phyloP scores from a whole-genome alignment of 2,113 vertebrate species.

The Eleginops maclovinus region DNA sequence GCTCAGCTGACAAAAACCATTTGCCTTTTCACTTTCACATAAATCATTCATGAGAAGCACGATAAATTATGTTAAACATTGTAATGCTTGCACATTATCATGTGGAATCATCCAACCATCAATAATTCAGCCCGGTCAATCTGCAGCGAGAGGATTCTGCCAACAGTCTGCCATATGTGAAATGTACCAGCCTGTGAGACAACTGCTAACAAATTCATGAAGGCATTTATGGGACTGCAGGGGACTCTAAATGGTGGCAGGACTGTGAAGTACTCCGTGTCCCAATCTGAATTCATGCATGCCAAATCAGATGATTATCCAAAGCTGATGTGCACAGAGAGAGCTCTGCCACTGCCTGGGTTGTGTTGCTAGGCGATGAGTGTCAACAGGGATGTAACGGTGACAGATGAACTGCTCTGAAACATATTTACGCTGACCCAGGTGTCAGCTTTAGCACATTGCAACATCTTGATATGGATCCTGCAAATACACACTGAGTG shows the following conservation, averaged over 20 bases:
- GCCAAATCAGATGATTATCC: conserved; percentile 54
- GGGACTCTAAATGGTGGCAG: conserved; percentile 39
- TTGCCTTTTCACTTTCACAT: conserved; percentile 38
- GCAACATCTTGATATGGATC: neutral
- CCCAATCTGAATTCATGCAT: conserved; percentile 71
- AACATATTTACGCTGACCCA: neutral
- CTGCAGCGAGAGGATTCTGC: conserved; percentile 19
- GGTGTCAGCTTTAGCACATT: neutral
- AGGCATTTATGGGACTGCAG: conserved; percentile 38
- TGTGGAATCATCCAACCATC: conserved; percentile 52
- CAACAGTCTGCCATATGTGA: conserved; percentile 45
- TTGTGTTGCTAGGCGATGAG: conserved; percentile 31
- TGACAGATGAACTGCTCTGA: neutral
- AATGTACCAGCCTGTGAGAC: conserved; percentile 21
- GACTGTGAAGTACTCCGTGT: conserved; percentile 39
- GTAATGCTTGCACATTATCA: conserved; percentile 51
- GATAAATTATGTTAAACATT: conserved; percentile 75
- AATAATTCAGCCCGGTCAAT: conserved; percentile 71
- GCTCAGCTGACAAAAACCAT: conserved; percentile 27
- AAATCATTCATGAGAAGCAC: conserved; percentile 68
- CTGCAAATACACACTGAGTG: neutral
- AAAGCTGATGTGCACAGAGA: conserved; percentile 36
- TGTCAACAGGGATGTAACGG: neutral
- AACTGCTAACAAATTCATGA: conserved; percentile 64
- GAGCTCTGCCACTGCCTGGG: conserved; percentile 12